Conservation (phyloP, 2,797 vertebrate genomes). For the Pogonophryne albipinna region DNA sequence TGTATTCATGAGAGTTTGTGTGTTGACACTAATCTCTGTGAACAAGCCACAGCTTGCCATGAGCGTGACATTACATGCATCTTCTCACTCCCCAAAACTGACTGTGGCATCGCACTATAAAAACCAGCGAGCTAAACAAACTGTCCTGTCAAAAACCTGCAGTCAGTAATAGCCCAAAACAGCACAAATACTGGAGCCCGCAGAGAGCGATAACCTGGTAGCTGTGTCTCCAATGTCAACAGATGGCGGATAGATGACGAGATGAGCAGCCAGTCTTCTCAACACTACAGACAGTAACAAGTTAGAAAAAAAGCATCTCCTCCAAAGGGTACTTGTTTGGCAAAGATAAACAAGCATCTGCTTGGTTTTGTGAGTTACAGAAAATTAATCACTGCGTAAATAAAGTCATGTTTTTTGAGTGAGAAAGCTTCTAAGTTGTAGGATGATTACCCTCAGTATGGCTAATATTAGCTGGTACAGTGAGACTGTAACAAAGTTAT, state of each 20-base stretch:
- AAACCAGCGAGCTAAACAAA: conserved; percentile 43
- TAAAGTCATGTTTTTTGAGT: conserved; percentile 14
- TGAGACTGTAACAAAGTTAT: neutral
- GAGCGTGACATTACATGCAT: conserved; percentile 41
- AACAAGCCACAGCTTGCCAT: conserved; percentile 50
- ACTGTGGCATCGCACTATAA: conserved; percentile 3
- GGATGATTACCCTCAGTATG: conserved; percentile 8
- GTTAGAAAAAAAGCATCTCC: conserved; percentile 40
- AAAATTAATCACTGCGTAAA: conserved; percentile 24
- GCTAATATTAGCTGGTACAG: neutral
- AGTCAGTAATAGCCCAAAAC: conserved; percentile 20
- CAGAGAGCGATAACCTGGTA: conserved; percentile 51
- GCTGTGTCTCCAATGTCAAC: conserved; percentile 51
- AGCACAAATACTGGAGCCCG: conserved; percentile 15
- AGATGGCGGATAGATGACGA: conserved; percentile 65
- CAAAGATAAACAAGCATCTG: conserved; percentile 59
- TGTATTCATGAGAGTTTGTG: conserved; percentile 27
- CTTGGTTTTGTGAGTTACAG: conserved; percentile 40
- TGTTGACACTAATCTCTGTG: conserved; percentile 43
- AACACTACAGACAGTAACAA: conserved; percentile 55
- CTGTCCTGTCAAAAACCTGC: conserved; percentile 25
- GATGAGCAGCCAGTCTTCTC: conserved; percentile 54
- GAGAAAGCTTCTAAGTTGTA: conserved; percentile 13
- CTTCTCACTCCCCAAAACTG: conserved; percentile 44
- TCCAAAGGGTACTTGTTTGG: conserved; percentile 44